phyloP scores from a whole-genome alignment of 2,888 invertebrate genomes.

The Scaeva pyrastri region DNA sequence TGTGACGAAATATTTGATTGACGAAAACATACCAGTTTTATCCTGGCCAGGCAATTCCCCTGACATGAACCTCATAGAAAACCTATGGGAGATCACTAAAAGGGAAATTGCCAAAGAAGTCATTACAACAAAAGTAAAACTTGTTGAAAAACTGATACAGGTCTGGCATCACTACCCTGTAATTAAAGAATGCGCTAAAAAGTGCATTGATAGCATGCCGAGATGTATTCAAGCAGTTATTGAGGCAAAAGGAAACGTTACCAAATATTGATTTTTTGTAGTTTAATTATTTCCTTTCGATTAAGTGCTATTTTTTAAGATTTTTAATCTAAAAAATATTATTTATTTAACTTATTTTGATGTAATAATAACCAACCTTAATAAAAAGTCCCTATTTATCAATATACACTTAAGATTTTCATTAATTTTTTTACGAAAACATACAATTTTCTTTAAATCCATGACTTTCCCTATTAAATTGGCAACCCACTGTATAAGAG shows the following conservation, averaged over 20 bases:
- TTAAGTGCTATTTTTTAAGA: constrained; percentile 1
- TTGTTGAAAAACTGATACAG: not conserved
- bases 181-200: not conserved
- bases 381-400: not conserved
- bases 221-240: constrained; percentile 35
- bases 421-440: not conserved
- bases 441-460: not conserved
- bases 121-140: constrained; percentile 4
- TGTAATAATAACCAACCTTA: not conserved
- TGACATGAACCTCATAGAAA: no score
- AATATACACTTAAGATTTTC: no score
- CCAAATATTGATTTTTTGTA: constrained; percentile 11
- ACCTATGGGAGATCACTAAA: constrained; percentile 17
- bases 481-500: constrained; percentile 11
- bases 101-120: constrained; percentile 18
- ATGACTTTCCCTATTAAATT: constrained; percentile 1
- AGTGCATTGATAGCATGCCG: constrained; percentile 4
- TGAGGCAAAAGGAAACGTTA: constrained; percentile 12
- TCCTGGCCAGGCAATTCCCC: not conserved
- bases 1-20: no score
- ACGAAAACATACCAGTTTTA: constrained; percentile 1
- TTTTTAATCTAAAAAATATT: not conserved
- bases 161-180: constrained; percentile 6
- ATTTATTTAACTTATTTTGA: not conserved
- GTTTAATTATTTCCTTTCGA: not conserved